Evolutionary conservation across 2,888 invertebrate genomes (phyloP).

Genomic region (Ornithoptera alexandrae): DNA sequence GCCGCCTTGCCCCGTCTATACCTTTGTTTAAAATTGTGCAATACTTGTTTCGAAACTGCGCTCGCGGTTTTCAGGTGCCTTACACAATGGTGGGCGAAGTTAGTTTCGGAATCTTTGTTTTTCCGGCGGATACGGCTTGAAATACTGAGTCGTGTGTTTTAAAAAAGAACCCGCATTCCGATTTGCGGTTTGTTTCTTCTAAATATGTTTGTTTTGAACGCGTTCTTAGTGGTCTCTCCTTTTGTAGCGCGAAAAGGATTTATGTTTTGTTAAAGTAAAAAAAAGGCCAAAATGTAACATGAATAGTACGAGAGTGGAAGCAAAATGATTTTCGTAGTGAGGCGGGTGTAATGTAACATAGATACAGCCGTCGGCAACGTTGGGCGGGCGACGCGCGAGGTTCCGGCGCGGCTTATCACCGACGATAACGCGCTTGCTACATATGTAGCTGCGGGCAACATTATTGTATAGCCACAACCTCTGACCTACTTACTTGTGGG

Average conservation of each 20-base stretch:
- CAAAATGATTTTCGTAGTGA: constrained; percentile 47
- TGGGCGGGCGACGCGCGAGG: constrained; percentile 41
- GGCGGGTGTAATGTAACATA: constrained; percentile 44
- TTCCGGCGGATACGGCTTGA: constrained; percentile 49
- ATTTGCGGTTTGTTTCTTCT: constrained; percentile 28
- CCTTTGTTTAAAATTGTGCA: constrained; percentile 74
- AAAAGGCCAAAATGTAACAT: constrained; percentile 16
- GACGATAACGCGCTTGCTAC: constrained; percentile 58
- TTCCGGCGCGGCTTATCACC: constrained; percentile 61
- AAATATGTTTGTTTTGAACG: constrained; percentile 31
- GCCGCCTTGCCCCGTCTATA: constrained; percentile 58
- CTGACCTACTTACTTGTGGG: constrained; percentile 33
- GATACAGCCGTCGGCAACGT: constrained; percentile 56
- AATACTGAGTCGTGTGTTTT: constrained; percentile 39
- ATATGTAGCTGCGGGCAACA: constrained; percentile 31
- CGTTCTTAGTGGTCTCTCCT: constrained; percentile 5
- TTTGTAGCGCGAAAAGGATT: constrained; percentile 15
- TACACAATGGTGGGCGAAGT: constrained; percentile 57
- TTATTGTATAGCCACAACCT: constrained; percentile 29
- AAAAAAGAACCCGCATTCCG: constrained; percentile 27
- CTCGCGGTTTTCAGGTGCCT: constrained; percentile 65
- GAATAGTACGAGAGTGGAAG: constrained; percentile 44
- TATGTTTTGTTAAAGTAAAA: constrained; percentile 18
- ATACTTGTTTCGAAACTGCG: constrained; percentile 67
- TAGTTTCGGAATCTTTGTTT: constrained; percentile 69